Conservation (phyloP, 1,140 invertebrate genomes). For the Megalonaias nervosa region DNA sequence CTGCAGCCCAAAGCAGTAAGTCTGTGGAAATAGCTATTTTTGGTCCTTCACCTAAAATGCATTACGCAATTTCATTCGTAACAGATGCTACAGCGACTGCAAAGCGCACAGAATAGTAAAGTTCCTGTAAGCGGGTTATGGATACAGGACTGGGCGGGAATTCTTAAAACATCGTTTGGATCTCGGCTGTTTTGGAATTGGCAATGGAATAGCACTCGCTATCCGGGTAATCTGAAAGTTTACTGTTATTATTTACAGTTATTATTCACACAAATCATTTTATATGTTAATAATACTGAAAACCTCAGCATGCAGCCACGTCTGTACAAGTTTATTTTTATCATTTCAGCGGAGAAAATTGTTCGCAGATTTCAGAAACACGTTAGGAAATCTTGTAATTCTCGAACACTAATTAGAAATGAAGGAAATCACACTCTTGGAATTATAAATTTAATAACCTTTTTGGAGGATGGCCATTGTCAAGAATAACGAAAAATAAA, state of each 20-base stretch:
- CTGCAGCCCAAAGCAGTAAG: too few species aligned
- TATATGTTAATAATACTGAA: not conserved
- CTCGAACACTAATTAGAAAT: not conserved
- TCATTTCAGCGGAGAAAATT: not conserved
- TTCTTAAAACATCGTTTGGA: conserved; percentile 68
- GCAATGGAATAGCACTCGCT: conserved; percentile 67
- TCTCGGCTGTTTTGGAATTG: conserved; percentile 72
- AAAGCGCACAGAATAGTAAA: conserved; percentile 51
- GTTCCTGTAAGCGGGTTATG: conserved; percentile 67
- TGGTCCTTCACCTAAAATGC: too few species aligned
- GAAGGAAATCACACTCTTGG: too few species aligned
- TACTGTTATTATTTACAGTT: not conserved
- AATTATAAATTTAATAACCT: too few species aligned
- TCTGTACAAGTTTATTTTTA: not conserved
- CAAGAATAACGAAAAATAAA: too few species aligned
- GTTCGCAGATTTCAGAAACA: conserved; percentile 14
- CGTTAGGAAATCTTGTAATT: not conserved
- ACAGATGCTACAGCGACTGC: conserved; percentile 62
- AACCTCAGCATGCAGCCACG: not conserved
- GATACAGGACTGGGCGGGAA: conserved; percentile 73
- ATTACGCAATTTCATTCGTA: not conserved
- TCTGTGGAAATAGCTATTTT: too few species aligned
- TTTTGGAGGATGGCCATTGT: too few species aligned
- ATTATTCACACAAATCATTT: not conserved
- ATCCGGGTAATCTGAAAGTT: conserved; percentile 54